phyloP scores from a whole-genome alignment of 1,140 invertebrate species.

The Colletes gigas region DNA sequence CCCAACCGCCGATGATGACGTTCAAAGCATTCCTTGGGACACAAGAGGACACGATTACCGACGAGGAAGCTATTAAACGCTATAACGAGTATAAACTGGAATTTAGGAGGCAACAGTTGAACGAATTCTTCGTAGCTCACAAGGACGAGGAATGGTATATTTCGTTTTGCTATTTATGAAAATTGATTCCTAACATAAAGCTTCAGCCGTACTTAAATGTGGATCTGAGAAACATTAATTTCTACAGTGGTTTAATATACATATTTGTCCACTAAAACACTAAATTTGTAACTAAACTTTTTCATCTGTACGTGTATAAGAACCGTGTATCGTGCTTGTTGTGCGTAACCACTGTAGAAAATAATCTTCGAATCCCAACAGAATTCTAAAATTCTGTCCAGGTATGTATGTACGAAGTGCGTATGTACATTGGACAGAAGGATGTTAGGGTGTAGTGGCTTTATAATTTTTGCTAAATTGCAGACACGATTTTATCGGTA shows the following conservation, averaged over 20 bases:
- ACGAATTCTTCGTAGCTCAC: slow-evolving; percentile 99
- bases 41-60: slow-evolving; percentile 98
- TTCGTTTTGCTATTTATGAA: slow-evolving; percentile 17
- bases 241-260: slow-evolving; percentile 44
- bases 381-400: slow-evolving; percentile 26
- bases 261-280: neutral
- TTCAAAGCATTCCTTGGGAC: slow-evolving; percentile 98
- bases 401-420: slow-evolving; percentile 31
- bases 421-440: slow-evolving; percentile 34
- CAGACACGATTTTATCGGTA: slow-evolving; percentile 65
- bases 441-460: slow-evolving; percentile 23
- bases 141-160: slow-evolving; percentile 99
- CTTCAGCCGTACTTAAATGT: slow-evolving; percentile 38
- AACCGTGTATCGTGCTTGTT: neutral
- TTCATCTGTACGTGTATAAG: neutral
- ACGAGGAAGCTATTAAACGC: slow-evolving; percentile 97
- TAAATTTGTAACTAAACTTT: neutral
- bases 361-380: slow-evolving; percentile 20
- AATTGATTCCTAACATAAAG: slow-evolving; percentile 3
- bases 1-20: slow-evolving; percentile 96
- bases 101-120: slow-evolving; percentile 97
- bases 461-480: slow-evolving; percentile 62
- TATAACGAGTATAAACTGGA: slow-evolving; percentile 99
- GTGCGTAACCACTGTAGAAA: slow-evolving; percentile 27
- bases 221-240: slow-evolving; percentile 43